A percentile compares a stretch with the other conserved stretches of the same genome.
phyloP scores from a whole-genome alignment of 2,797 vertebrate genomes.

The Gymnodraco acuticeps region DNA sequence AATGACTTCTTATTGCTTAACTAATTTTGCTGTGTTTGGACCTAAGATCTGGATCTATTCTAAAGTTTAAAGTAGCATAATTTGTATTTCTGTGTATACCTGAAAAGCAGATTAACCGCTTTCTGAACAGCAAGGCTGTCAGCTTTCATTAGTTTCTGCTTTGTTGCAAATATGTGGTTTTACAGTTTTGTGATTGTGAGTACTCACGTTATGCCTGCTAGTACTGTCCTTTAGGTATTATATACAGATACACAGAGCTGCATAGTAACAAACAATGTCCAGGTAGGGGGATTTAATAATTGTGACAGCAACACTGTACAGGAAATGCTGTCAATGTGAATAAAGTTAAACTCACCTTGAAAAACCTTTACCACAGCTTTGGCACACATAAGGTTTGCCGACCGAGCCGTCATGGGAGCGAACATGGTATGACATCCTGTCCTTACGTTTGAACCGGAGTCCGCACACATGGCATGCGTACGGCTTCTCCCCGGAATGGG shows the following conservation, averaged over 20 bases:
- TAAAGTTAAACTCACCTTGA: slow-evolving; percentile 90
- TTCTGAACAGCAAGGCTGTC: not conserved
- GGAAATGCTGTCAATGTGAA: not conserved
- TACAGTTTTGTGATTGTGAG: not conserved
- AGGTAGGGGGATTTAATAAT: no score
- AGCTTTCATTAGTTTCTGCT: not conserved
- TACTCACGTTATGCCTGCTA: not conserved
- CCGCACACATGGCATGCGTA: slow-evolving; percentile 98
- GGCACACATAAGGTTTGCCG: slow-evolving; percentile 98
- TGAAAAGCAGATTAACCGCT: not conserved
- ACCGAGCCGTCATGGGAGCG: slow-evolving; percentile 98
- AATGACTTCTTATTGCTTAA: not conserved
- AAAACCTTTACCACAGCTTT: slow-evolving; percentile 99
- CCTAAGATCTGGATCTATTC: not conserved
- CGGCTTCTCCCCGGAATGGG: slow-evolving; percentile 98
- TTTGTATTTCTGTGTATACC: not conserved
- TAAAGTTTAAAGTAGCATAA: not conserved
- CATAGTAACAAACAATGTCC: not conserved
- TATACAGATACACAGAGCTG: not conserved
- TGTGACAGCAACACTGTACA: not conserved
- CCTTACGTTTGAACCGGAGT: slow-evolving; percentile 97
- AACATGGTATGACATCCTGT: slow-evolving; percentile 99
- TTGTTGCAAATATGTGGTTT: not conserved
- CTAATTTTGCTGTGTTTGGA: not conserved
- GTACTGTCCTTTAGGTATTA: not conserved